These are phyloP conservation scores for Clinocottus analis DNA, from an alignment of 2,113 vertebrate species.

Conservation along the genomic window DNA sequence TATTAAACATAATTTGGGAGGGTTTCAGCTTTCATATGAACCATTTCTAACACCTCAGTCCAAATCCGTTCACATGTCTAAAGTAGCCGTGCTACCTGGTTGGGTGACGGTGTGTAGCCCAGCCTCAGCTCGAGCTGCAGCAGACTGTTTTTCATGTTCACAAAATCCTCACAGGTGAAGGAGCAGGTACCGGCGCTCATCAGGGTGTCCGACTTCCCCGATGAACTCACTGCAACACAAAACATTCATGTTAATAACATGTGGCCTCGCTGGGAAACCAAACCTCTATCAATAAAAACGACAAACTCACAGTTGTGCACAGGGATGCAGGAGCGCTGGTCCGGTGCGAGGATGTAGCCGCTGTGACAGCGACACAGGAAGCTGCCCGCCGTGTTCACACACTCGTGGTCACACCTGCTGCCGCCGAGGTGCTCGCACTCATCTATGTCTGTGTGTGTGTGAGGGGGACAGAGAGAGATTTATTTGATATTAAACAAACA, in stretches of 20 bases:
- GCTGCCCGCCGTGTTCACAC: conserved; percentile 83
- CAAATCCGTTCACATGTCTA: background rate
- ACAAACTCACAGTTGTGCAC: conserved; percentile 78
- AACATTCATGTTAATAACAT: background rate
- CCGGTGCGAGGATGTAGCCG: conserved; percentile 77
- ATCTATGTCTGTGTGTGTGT: conserved; percentile 76
- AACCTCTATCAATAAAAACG: background rate
- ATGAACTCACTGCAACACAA: conserved; percentile 73
- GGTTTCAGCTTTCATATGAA: too few species aligned
- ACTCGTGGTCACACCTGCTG: conserved; percentile 80
- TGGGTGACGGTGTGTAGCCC: conserved; percentile 70
- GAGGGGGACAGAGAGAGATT: background rate
- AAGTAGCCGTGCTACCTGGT: conserved; percentile 65
- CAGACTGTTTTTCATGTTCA: conserved; percentile 82
- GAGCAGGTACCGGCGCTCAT: conserved; percentile 83
- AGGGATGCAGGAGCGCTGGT: conserved; percentile 79
- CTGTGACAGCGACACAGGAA: conserved; percentile 79
- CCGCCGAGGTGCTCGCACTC: conserved; percentile 78
- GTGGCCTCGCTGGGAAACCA: background rate
- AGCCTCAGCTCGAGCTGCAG: conserved; percentile 80
- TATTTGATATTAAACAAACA: background rate
- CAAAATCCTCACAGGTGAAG: conserved; percentile 85
- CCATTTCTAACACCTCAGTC: too few species aligned
- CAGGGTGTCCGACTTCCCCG: conserved; percentile 81
- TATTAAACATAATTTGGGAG: too few species aligned